phyloP scores from a whole-genome alignment of 2,797 vertebrate genomes.

The Babyrousa celebensis region DNA sequence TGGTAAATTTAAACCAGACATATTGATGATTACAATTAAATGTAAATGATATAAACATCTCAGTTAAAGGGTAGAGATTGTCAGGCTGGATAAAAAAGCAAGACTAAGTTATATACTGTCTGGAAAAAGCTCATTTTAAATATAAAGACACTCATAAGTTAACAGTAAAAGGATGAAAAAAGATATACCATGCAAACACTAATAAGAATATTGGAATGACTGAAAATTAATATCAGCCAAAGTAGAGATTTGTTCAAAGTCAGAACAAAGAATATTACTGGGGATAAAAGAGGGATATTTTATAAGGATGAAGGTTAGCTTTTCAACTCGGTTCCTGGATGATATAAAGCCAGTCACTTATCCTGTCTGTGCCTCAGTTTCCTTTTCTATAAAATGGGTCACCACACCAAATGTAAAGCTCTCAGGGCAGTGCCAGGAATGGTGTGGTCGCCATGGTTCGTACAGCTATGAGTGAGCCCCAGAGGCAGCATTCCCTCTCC shows the following conservation, averaged over 20 bases:
- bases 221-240: neutral
- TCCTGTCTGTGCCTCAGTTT: neutral
- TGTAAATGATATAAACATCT: constrained; percentile 47
- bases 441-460: neutral
- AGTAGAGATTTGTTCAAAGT: neutral
- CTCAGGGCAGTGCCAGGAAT: fast-evolving
- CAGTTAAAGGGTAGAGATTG: constrained; percentile 27
- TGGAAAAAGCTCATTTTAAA: neutral
- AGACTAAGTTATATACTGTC: neutral
- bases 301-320: neutral
- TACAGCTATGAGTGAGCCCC: neutral
- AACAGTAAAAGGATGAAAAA: neutral
- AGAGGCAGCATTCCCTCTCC: constrained; percentile 72
- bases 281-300: neutral
- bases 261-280: neutral
- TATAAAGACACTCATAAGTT: neutral
- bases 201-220: neutral
- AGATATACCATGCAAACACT: neutral
- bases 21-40: neutral
- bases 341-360: neutral
- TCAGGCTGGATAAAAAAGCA: neutral
- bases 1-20: neutral
- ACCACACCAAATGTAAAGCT: neutral
- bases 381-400: neutral
- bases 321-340: neutral